Evolutionary conservation across 1,140 invertebrate species (phyloP).

Genomic region (Alviniconcha marisindica): DNA sequence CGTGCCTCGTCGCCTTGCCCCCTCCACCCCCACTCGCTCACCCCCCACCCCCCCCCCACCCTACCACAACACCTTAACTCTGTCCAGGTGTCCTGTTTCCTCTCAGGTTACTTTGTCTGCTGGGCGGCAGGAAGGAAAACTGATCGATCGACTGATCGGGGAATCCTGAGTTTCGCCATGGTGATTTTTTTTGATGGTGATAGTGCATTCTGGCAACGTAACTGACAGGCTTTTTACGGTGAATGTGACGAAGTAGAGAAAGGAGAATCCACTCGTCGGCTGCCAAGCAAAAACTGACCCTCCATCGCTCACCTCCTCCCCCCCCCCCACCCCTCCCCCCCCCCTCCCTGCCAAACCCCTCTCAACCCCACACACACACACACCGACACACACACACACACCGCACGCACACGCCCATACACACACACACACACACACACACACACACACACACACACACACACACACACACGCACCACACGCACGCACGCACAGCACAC

Average conservation of each 20-base stretch:
- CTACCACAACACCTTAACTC: no score
- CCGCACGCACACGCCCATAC: neutral
- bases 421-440: constrained; percentile 3
- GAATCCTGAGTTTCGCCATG: neutral
- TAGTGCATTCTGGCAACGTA: neutral
- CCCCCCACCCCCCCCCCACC: no score
- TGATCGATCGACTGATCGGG: neutral
- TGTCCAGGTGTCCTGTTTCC: no score
- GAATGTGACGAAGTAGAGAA: neutral
- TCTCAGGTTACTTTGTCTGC: neutral
- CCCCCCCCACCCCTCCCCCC: no score
- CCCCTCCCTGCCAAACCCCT: no score
- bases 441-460: constrained; percentile 3
- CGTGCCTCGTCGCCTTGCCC: no score
- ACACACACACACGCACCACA: no score
- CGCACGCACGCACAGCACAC: no score
- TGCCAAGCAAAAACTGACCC: neutral
- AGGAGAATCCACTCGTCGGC: neutral
- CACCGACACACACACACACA: no score
- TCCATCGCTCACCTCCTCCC: no score
- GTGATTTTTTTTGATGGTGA: neutral
- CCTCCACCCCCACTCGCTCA: no score
- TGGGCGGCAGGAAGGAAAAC: neutral
- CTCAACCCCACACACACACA: no score
- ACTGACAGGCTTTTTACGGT: neutral